A percentile compares a stretch with the other conserved stretches of the same genome.
These are phyloP conservation scores for Antrozous pallidus DNA, from an alignment of 2,797 vertebrate species.

Conservation along the genomic window DNA sequence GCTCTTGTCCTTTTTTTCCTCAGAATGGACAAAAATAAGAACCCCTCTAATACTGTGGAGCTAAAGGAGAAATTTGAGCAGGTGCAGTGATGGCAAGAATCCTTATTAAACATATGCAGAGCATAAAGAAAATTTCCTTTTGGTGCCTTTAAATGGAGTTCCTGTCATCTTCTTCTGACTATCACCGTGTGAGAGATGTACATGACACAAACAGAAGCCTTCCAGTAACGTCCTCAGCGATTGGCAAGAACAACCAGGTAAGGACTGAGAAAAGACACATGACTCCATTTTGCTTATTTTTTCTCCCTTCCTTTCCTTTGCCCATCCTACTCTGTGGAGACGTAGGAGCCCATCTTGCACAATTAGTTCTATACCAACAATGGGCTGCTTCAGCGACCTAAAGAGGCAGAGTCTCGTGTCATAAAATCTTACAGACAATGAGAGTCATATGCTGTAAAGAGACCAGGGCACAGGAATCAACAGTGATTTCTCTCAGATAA, in stretches of 20 bases:
- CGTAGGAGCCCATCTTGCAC: neutral
- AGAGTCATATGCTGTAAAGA: neutral
- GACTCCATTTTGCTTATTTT: neutral
- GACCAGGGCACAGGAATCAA: neutral
- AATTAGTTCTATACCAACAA: neutral
- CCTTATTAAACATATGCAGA: neutral
- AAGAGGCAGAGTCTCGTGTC: neutral
- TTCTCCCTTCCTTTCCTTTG: neutral
- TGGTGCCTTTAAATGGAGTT: neutral
- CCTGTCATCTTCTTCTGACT: neutral
- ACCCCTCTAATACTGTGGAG: neutral
- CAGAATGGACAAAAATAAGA: neutral
- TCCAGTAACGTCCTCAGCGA: neutral
- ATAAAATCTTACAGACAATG: neutral
- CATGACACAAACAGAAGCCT: neutral
- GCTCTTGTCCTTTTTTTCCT: neutral
- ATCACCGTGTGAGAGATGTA: neutral
- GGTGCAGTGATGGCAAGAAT: neutral
- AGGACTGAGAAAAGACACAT: neutral
- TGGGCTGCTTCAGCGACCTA: neutral
- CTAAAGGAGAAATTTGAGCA: neutral
- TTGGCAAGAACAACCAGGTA: slow-evolving; percentile 1
- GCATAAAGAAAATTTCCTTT: neutral
- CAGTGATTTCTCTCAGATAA: neutral
- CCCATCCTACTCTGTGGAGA: neutral